Percentiles rank a stretch among this genome's conserved stretches.
Evolutionary conservation across 2,888 invertebrate species (phyloP).

Genomic region (Pristionchus mayeri): DNA sequence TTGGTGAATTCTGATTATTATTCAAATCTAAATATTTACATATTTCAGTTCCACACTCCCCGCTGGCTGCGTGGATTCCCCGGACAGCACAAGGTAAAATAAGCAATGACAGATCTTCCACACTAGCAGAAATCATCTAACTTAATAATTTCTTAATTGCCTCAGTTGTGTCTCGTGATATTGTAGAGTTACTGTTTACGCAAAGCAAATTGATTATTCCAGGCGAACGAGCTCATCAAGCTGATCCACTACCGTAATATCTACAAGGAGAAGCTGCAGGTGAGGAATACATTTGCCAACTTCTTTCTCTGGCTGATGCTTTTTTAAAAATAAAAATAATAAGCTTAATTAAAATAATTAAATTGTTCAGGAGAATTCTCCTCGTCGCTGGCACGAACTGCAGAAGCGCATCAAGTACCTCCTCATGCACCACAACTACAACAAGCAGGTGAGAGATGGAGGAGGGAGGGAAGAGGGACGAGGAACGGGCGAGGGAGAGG

Average conservation of each 20-base stretch:
- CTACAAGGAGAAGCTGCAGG: slow-evolving; percentile 70
- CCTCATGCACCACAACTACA: slow-evolving; percentile 75
- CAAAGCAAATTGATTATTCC: too few relatives aligned
- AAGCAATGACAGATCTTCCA: too few relatives aligned
- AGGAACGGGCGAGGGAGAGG: too few relatives aligned
- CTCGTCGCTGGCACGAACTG: slow-evolving; percentile 75
- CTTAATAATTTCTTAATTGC: too few relatives aligned
- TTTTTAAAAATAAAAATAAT: neutral
- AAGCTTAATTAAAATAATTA: neutral
- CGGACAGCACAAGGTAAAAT: slow-evolving; percentile 81
- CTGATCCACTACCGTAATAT: slow-evolving; percentile 75
- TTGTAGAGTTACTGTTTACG: too few relatives aligned
- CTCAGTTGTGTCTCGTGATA: too few relatives aligned
- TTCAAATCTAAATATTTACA: neutral
- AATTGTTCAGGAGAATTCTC: slow-evolving; percentile 65
- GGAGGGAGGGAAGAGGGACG: too few relatives aligned
- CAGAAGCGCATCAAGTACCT: slow-evolving; percentile 75
- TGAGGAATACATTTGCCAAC: too few relatives aligned
- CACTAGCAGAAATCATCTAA: too few relatives aligned
- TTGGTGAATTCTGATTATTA: too few relatives aligned
- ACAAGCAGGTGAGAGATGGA: slow-evolving; percentile 66
- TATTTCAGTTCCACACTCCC: slow-evolving; percentile 86
- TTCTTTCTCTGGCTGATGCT: too few relatives aligned
- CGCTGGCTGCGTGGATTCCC: slow-evolving; percentile 90
- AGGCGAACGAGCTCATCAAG: slow-evolving; percentile 75